Conservation (phyloP, 2,888 invertebrate genomes). For the Sabatieria punctata region DNA sequence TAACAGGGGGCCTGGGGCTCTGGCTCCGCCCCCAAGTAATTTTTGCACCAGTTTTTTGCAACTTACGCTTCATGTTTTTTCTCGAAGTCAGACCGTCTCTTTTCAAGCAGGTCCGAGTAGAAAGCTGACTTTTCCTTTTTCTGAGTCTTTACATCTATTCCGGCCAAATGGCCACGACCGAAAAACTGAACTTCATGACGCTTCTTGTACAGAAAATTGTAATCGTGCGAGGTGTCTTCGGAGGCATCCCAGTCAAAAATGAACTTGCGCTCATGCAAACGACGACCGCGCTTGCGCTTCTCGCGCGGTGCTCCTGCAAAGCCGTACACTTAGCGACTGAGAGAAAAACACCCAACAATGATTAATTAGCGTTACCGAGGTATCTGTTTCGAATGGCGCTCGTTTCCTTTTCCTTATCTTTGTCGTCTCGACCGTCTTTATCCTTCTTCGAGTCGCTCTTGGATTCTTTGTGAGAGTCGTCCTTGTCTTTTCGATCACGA, state of each 20-base stretch:
- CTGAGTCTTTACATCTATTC: constrained; percentile 45
- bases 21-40: too few relatives aligned
- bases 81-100: constrained; percentile 81
- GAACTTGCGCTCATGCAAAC: constrained; percentile 93
- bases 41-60: too few relatives aligned
- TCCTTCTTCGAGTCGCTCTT: constrained; percentile 9
- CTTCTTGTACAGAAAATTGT: constrained; percentile 88
- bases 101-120: constrained; percentile 84
- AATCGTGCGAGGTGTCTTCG: constrained; percentile 94
- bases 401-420: constrained; percentile 76
- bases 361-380: constrained; percentile 13
- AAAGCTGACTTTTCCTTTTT: constrained; percentile 80
- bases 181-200: constrained; percentile 84
- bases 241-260: constrained; percentile 99
- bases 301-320: constrained; percentile 74
- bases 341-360: neutral
- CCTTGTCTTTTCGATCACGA: constrained; percentile 20
- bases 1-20: too few relatives aligned
- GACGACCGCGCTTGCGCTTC: constrained; percentile 71
- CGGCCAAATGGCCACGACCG: constrained; percentile 90
- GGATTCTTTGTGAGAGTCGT: constrained; percentile 9
- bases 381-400: constrained; percentile 53
- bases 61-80: constrained; percentile 75
- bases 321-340: neutral
- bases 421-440: constrained; percentile 30